Conservation (phyloP, 2,888 invertebrate genomes). For the Caenorhabditis japonica region DNA sequence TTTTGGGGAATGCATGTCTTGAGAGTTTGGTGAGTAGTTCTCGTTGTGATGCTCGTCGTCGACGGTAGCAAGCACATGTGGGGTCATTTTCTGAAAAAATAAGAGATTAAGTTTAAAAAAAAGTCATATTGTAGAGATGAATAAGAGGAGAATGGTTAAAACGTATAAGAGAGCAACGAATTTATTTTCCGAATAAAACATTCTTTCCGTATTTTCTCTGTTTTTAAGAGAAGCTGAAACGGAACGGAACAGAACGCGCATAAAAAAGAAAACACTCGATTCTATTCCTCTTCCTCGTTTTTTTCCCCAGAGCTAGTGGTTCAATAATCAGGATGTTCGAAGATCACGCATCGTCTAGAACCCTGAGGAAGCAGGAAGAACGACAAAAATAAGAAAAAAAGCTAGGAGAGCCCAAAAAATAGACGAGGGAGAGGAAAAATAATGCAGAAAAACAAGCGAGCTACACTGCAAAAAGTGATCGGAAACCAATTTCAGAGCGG, state of each 20-base stretch:
- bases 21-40: constrained; percentile 41
- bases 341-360: constrained; percentile 26
- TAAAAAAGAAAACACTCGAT: constrained; percentile 24
- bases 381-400: too few species aligned
- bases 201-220: constrained; percentile 9
- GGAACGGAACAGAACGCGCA: not conserved
- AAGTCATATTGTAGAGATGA: not conserved
- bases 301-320: constrained; percentile 15
- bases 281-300: constrained; percentile 20
- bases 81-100: constrained; percentile 47
- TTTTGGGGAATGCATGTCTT: constrained; percentile 40
- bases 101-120: not conserved
- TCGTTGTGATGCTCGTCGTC: constrained; percentile 47
- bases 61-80: constrained; percentile 42
- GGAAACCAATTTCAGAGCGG: constrained; percentile 13
- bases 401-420: constrained; percentile 24
- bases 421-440: not conserved
- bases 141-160: not conserved
- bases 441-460: constrained; percentile 6
- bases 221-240: too few species aligned
- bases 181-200: too few species aligned
- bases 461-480: constrained; percentile 24
- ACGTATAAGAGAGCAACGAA: not conserved
- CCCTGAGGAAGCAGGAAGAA: not conserved
- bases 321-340: constrained; percentile 45